phyloP scores from a whole-genome alignment of 2,797 vertebrate species.

The Fratercula arctica region DNA sequence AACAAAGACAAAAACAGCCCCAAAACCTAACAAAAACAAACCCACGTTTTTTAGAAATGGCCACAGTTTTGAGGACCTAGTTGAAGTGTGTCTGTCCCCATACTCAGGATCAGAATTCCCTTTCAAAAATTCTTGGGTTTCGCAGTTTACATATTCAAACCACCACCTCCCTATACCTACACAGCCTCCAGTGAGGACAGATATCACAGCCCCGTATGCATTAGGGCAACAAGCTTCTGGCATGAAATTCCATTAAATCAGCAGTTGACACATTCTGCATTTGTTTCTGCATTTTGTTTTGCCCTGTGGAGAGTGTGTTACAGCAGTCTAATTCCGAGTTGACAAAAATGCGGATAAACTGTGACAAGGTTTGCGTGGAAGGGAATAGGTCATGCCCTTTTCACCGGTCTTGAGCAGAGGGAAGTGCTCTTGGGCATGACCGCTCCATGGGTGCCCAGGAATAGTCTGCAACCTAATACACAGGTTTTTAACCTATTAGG shows the following conservation, averaged over 20 bases:
- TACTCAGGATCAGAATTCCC: background rate
- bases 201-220: rapidly evolving
- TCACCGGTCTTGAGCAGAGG: constrained; percentile 57
- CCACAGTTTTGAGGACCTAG: background rate
- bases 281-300: constrained; percentile 65
- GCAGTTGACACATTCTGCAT: constrained; percentile 59
- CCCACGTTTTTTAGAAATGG: background rate
- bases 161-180: background rate
- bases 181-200: background rate
- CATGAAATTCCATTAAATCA: constrained; percentile 60
- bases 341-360: constrained; percentile 68
- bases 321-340: constrained; percentile 50
- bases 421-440: constrained; percentile 65
- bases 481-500: constrained; percentile 54
- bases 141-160: background rate
- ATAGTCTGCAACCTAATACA: constrained; percentile 48
- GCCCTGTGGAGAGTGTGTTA: constrained; percentile 66
- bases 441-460: constrained; percentile 37
- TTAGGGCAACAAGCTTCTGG: constrained; percentile 48
- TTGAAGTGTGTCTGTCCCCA: background rate
- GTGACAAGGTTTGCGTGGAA: constrained; percentile 68
- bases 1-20: no score
- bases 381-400: constrained; percentile 70
- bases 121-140: background rate
- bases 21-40: background rate